These are phyloP conservation scores for Parthenolecanium corni DNA, from an alignment of 2,888 invertebrate species.

Conservation along the genomic window DNA sequence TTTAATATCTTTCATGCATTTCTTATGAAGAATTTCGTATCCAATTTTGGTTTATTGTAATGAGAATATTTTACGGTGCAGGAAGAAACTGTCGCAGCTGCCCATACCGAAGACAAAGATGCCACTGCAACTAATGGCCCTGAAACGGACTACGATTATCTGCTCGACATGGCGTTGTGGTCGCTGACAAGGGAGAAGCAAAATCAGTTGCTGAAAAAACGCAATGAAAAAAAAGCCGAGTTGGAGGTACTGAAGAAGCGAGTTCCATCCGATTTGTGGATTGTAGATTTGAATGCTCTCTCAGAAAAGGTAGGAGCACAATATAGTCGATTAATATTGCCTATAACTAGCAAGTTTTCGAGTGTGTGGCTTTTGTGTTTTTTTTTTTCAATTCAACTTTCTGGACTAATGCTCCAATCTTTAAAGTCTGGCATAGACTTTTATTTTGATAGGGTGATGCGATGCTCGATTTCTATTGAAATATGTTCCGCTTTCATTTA, in stretches of 20 bases:
- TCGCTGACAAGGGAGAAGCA: slow-evolving; percentile 86
- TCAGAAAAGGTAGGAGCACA: slow-evolving; percentile 43
- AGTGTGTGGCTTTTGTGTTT: too few relatives aligned
- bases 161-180: slow-evolving; percentile 94
- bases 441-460: too few relatives aligned
- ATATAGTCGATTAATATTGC: too few relatives aligned
- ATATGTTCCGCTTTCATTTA: too few relatives aligned
- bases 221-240: slow-evolving; percentile 63
- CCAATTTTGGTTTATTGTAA: background rate
- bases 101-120: slow-evolving; percentile 47
- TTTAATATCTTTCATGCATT: too few relatives aligned
- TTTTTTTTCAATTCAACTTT: too few relatives aligned
- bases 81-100: slow-evolving; percentile 39
- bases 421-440: too few relatives aligned
- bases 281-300: slow-evolving; percentile 71
- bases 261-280: slow-evolving; percentile 69
- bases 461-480: too few relatives aligned
- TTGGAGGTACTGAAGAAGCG: slow-evolving; percentile 54
- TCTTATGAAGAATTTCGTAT: background rate
- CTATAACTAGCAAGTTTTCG: too few relatives aligned
- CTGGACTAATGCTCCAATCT: too few relatives aligned
- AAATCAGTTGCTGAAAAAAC: slow-evolving; percentile 73
- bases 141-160: slow-evolving; percentile 85
- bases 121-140: slow-evolving; percentile 37
- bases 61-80: slow-evolving; percentile 34